Conservation (phyloP, 2,888 invertebrate species). For the Imbricaverruca yamaguchii region DNA sequence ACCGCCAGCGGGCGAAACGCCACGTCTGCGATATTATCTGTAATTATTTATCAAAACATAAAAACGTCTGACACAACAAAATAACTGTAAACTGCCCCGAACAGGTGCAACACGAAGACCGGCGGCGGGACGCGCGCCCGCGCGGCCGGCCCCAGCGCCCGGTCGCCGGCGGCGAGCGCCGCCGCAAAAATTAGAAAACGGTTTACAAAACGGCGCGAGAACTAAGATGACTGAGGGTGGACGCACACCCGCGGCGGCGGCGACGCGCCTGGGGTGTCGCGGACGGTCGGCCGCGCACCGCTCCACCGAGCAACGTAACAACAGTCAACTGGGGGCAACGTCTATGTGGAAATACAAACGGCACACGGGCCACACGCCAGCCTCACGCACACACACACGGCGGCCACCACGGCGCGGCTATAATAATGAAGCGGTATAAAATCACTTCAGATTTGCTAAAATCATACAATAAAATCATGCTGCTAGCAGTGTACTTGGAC, state of each 20-base stretch:
- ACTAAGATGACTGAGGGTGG: constrained; percentile 13
- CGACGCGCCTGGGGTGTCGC: not conserved
- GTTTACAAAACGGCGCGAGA: constrained; percentile 15
- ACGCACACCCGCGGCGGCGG: not conserved
- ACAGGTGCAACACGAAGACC: not conserved
- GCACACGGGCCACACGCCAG: not conserved
- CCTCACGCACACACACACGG: not conserved
- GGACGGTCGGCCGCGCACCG: not conserved
- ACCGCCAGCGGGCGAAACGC: not conserved
- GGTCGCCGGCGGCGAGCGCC: constrained; percentile 10
- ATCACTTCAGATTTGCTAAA: constrained; percentile 21
- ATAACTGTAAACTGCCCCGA: constrained; percentile 20
- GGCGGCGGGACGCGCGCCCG: not conserved
- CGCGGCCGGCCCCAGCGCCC: not conserved
- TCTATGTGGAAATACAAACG: constrained; percentile 19
- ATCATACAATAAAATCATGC: constrained; percentile 19
- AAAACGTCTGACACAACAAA: constrained; percentile 22
- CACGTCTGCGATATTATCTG: not conserved
- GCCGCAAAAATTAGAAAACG: constrained; percentile 20
- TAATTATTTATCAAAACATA: constrained; percentile 22
- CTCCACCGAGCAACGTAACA: constrained; percentile 4
- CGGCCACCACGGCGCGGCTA: not conserved
- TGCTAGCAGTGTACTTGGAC: constrained; percentile 21
- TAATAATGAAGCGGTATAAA: constrained; percentile 20
- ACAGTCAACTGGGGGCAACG: constrained; percentile 1